Evolutionary conservation across 2,888 invertebrate genomes (phyloP).

Genomic region (Lamellibrachia columna): DNA sequence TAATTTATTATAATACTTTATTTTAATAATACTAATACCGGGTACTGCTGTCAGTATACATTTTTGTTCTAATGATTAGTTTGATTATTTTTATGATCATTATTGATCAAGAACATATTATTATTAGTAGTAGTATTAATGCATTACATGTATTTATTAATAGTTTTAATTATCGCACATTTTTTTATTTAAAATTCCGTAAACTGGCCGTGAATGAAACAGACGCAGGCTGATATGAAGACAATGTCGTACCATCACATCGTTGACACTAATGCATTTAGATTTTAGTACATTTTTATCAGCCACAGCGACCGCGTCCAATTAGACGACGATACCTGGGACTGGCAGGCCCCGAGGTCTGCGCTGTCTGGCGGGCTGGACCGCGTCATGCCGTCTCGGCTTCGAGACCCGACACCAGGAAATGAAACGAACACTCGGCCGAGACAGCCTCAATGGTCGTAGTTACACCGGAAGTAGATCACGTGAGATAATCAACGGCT

Average conservation of each 20-base stretch:
- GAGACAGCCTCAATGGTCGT: not conserved
- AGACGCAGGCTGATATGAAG: not conserved
- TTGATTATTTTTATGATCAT: no score
- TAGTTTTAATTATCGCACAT: no score
- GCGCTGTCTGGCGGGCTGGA: not conserved
- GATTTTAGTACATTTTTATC: conserved; percentile 16
- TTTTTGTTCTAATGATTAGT: no score
- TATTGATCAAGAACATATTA: no score
- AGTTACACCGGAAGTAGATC: not conserved
- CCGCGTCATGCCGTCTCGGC: not conserved
- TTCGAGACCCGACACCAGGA: not conserved
- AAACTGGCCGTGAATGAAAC: not conserved
- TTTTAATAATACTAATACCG: not conserved
- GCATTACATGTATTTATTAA: no score
- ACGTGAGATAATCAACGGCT: conserved; percentile 6
- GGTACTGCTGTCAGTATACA: not conserved
- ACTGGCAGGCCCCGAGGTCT: not conserved
- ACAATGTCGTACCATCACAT: not conserved
- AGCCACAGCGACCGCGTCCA: conserved; percentile 6
- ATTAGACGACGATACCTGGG: not conserved
- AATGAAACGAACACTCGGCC: not conserved
- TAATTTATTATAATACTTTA: not conserved
- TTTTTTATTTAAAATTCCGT: not conserved
- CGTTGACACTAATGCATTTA: not conserved
- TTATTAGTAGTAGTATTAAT: no score